phyloP scores from a whole-genome alignment of 2,888 invertebrate species.

The Caenorhabditis imperialis region DNA sequence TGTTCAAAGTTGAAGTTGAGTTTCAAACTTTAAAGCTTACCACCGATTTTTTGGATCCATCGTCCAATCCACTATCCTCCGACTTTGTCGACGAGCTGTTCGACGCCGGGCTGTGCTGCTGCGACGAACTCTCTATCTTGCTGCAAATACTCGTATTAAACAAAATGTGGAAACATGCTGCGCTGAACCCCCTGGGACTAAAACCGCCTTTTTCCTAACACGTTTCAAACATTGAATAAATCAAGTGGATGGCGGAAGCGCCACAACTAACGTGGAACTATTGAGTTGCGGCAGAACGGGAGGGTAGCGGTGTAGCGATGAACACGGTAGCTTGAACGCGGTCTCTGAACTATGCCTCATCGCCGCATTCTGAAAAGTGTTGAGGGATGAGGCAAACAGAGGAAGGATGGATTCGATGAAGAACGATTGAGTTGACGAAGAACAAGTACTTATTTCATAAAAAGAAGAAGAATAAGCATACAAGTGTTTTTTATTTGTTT shows the following conservation, averaged over 20 bases:
- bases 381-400: neutral
- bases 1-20: neutral
- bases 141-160: conserved; percentile 31
- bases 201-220: conserved; percentile 5
- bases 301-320: conserved; percentile 28
- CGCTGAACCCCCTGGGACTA: conserved; percentile 43
- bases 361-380: conserved; percentile 19
- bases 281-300: conserved; percentile 23
- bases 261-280: conserved; percentile 38
- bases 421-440: neutral
- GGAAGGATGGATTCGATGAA: neutral
- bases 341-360: conserved; percentile 34
- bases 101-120: conserved; percentile 64
- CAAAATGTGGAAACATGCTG: conserved; percentile 29
- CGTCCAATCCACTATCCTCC: conserved; percentile 63
- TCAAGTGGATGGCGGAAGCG: conserved; percentile 15
- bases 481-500: neutral
- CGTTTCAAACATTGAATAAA: too few species aligned
- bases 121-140: conserved; percentile 56
- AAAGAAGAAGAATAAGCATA: neutral
- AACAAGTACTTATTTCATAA: neutral
- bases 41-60: conserved; percentile 55
- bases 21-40: conserved; percentile 33
- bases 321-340: conserved; percentile 44
- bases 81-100: conserved; percentile 63